These are phyloP conservation scores for Mythimna albipuncta DNA, from an alignment of 2,888 invertebrate genomes.

Conservation along the genomic window DNA sequence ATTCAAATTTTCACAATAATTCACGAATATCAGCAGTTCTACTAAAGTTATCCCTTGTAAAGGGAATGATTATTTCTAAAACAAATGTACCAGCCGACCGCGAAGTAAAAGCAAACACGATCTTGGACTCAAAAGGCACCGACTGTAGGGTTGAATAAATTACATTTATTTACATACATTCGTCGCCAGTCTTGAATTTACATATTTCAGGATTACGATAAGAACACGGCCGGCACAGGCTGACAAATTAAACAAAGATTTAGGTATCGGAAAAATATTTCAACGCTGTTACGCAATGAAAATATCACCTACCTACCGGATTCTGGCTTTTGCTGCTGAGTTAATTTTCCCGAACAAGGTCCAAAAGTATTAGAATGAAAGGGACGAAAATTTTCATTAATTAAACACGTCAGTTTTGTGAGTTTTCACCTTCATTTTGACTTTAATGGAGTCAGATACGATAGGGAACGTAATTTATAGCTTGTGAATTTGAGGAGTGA, in stretches of 20 bases:
- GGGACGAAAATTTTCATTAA: slow-evolving; percentile 48
- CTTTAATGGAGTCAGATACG: slow-evolving; percentile 45
- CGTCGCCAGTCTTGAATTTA: slow-evolving; percentile 51
- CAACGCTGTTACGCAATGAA: slow-evolving; percentile 15
- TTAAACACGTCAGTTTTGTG: slow-evolving; percentile 52
- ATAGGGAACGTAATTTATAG: slow-evolving; percentile 46
- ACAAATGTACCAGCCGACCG: slow-evolving; percentile 39
- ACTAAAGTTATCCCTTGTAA: slow-evolving; percentile 24
- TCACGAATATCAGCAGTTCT: slow-evolving; percentile 15
- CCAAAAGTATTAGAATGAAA: slow-evolving; percentile 42
- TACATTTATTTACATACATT: slow-evolving; percentile 54
- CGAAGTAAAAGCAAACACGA: slow-evolving; percentile 44
- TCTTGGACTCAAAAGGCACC: slow-evolving; percentile 47
- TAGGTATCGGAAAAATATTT: slow-evolving; percentile 47
- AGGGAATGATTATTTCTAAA: slow-evolving; percentile 46
- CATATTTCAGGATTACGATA: slow-evolving; percentile 53
- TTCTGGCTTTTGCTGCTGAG: background rate
- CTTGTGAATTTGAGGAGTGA: slow-evolving; percentile 33
- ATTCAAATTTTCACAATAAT: slow-evolving; percentile 14
- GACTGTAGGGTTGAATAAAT: slow-evolving; percentile 51
- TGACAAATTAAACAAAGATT: slow-evolving; percentile 52
- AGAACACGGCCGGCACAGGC: slow-evolving; percentile 33
- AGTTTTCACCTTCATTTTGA: slow-evolving; percentile 48
- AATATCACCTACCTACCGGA: slow-evolving; percentile 22
- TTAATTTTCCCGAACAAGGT: slow-evolving; percentile 39